These are phyloP conservation scores for Sternotherus odoratus DNA, from an alignment of 2,797 vertebrate species.

Conservation along the genomic window DNA sequence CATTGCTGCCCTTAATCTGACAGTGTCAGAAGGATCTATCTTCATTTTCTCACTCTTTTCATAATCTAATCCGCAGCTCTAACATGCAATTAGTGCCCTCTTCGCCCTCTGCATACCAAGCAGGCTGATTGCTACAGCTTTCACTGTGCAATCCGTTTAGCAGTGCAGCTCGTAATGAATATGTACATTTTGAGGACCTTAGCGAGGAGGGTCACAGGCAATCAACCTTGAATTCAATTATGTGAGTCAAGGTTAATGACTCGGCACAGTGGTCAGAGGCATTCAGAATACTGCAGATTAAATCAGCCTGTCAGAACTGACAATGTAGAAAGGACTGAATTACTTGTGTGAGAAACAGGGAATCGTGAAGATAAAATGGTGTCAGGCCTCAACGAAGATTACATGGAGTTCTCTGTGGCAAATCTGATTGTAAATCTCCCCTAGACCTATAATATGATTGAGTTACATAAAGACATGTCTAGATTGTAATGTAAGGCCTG, in stretches of 20 bases:
- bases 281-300: constrained; percentile 92
- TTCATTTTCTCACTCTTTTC: constrained; percentile 99
- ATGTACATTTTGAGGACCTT: constrained; percentile 98
- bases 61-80: constrained; percentile 99
- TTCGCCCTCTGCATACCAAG: constrained; percentile 87
- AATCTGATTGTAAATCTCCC: constrained; percentile 90
- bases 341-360: constrained; percentile 81
- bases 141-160: constrained; percentile 99
- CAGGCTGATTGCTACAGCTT: constrained; percentile 94
- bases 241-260: constrained; percentile 99
- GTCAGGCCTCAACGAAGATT: constrained; percentile 88
- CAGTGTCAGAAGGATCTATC: constrained; percentile 97
- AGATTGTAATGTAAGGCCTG: constrained; percentile 90
- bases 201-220: constrained; percentile 95
- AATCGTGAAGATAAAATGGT: constrained; percentile 86
- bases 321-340: constrained; percentile 84
- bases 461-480: constrained; percentile 90
- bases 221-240: constrained; percentile 99
- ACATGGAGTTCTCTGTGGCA: constrained; percentile 87
- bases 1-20: constrained; percentile 94
- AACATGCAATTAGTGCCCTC: constrained; percentile 99
- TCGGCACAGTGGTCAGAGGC: constrained; percentile 97
- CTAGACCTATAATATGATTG: constrained; percentile 87
- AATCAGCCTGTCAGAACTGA: constrained; percentile 94
- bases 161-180: constrained; percentile 92